phyloP scores from a whole-genome alignment of 1,140 invertebrate species.

The Steinernema feltiae region DNA sequence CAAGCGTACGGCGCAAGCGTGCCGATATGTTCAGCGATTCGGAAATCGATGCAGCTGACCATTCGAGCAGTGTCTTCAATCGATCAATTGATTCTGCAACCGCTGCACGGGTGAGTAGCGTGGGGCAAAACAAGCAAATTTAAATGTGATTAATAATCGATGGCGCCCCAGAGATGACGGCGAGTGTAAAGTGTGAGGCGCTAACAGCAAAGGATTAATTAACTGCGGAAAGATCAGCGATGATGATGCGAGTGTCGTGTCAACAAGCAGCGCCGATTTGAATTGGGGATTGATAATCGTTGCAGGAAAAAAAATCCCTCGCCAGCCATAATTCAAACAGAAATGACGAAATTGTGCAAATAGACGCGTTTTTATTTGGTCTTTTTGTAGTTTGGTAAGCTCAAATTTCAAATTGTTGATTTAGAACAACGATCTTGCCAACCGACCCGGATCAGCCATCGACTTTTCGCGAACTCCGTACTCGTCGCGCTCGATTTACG shows the following conservation, averaged over 20 bases:
- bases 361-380: background rate
- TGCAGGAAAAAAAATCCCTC: background rate
- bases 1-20: background rate
- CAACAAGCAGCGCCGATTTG: background rate
- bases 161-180: background rate
- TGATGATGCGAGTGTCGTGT: background rate
- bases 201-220: background rate
- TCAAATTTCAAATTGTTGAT: background rate
- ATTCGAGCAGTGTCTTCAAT: background rate
- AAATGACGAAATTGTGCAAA: background rate
- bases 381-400: background rate
- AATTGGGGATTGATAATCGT: background rate
- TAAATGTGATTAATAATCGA: background rate
- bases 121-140: background rate
- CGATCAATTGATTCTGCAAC: background rate
- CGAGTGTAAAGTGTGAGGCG: background rate
- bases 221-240: background rate
- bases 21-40: slow-evolving; percentile 6
- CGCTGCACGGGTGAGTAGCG: background rate
- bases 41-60: background rate
- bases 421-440: background rate
- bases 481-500: slow-evolving; percentile 14
- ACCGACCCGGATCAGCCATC: slow-evolving; percentile 14
- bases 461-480: slow-evolving; percentile 21
- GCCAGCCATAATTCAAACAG: background rate